phyloP scores from a whole-genome alignment of 2,888 invertebrate genomes.

The Dicycla oo region DNA sequence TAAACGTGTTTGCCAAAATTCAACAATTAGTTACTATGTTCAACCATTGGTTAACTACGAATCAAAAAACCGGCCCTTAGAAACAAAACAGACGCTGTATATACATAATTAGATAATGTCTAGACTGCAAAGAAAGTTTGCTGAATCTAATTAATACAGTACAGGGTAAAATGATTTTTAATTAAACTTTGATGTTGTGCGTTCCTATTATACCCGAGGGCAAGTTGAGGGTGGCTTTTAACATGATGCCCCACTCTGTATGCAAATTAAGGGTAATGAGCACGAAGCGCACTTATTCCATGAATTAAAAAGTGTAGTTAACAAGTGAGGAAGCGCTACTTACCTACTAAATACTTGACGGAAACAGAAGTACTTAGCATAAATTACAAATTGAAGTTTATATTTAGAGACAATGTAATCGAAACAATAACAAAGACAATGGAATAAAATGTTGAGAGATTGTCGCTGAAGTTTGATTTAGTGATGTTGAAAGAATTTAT shows the following conservation, averaged over 20 bases:
- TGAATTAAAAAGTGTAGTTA: slow-evolving; percentile 56
- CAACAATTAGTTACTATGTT: too few species aligned
- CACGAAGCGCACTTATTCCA: slow-evolving; percentile 48
- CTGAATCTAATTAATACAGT: slow-evolving; percentile 42
- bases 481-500: background rate
- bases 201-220: slow-evolving; percentile 57
- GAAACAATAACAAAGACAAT: slow-evolving; percentile 44
- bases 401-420: slow-evolving; percentile 41
- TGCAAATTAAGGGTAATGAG: slow-evolving; percentile 73
- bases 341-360: slow-evolving; percentile 59
- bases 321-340: slow-evolving; percentile 52
- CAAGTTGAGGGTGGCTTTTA: slow-evolving; percentile 57
- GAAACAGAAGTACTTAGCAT: slow-evolving; percentile 52
- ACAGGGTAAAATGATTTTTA: slow-evolving; percentile 55
- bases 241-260: slow-evolving; percentile 68
- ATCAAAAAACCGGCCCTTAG: too few species aligned
- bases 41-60: too few species aligned
- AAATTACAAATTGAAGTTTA: slow-evolving; percentile 53
- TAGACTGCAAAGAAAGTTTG: slow-evolving; percentile 32
- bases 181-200: slow-evolving; percentile 53
- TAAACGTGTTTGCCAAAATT: too few species aligned
- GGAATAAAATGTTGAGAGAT: slow-evolving; percentile 14
- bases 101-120: slow-evolving; percentile 37
- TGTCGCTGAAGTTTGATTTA: background rate
- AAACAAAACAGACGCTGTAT: slow-evolving; percentile 34